These are phyloP conservation scores for Protosalanx chinensis DNA, from an alignment of 2,797 vertebrate species.

Conservation along the genomic window DNA sequence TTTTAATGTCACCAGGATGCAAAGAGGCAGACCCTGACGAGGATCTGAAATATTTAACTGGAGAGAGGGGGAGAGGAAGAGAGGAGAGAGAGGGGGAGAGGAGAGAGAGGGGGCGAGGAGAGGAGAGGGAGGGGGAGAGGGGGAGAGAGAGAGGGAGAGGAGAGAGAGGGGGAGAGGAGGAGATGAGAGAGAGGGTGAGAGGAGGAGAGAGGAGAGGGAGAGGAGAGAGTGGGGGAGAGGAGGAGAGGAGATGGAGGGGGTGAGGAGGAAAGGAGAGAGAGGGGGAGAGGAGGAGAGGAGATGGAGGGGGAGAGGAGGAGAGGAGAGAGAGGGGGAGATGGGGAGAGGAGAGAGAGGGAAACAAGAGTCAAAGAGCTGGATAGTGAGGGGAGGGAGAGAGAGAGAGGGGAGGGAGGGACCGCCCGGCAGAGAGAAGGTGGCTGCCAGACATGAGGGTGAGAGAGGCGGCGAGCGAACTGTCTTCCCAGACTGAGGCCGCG, in stretches of 20 bases:
- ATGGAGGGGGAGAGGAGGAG: too few relatives aligned
- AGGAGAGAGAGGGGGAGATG: too few relatives aligned
- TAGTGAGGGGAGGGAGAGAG: too few relatives aligned
- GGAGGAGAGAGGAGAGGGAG: too few relatives aligned
- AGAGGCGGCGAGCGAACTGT: neutral
- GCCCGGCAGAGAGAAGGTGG: neutral
- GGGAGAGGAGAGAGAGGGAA: too few relatives aligned
- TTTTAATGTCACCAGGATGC: constrained; percentile 64
- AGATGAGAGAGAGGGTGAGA: too few relatives aligned
- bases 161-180: too few relatives aligned
- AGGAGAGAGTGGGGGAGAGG: too few relatives aligned
- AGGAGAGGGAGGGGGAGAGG: neutral
- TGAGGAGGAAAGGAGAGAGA: too few relatives aligned
- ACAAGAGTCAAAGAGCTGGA: too few relatives aligned
- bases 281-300: too few relatives aligned
- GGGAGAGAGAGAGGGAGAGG: neutral
- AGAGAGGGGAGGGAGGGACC: neutral
- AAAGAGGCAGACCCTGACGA: constrained; percentile 47
- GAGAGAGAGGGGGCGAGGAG: neutral
- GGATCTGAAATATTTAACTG: constrained; percentile 63
- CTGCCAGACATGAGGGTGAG: neutral
- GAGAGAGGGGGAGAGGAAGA: neutral
- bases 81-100: neutral
- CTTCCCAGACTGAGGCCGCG: neutral
- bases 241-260: too few relatives aligned